Percentiles rank a stretch among this genome's conserved stretches.
Evolutionary conservation across 2,113 vertebrate species (phyloP).

Genomic region (Pygoscelis antarcticus): DNA sequence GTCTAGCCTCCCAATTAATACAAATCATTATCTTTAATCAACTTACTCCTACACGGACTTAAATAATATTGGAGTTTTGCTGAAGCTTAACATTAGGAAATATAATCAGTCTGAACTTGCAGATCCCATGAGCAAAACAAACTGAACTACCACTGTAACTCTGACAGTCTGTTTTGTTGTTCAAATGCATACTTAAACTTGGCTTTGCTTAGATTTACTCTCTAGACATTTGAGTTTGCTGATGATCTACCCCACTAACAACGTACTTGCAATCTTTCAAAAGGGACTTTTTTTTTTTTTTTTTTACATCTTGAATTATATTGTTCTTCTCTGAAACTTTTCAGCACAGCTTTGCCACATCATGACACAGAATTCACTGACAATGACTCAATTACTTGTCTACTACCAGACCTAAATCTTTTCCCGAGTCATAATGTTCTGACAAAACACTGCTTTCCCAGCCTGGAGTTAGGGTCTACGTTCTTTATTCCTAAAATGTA

Average conservation of each 20-base stretch:
- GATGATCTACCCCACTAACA: too few species aligned
- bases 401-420: not conserved
- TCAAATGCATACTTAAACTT: not conserved
- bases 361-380: not conserved
- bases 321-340: not conserved
- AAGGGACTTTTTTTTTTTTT: too few species aligned
- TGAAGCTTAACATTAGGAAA: not conserved
- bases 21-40: not conserved
- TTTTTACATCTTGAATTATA: not conserved
- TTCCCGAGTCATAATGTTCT: not conserved
- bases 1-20: not conserved
- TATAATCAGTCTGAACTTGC: not conserved
- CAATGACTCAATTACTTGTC: not conserved
- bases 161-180: not conserved
- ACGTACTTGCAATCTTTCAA: rapidly evolving
- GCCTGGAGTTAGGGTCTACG: not conserved
- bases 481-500: not conserved
- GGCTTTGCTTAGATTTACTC: not conserved
- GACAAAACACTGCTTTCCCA: not conserved
- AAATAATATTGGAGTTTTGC: not conserved
- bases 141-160: not conserved
- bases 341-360: not conserved
- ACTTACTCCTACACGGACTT: not conserved
- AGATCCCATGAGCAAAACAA: not conserved
- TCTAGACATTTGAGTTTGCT: too few species aligned